phyloP scores from a whole-genome alignment of 2,797 vertebrate genomes.

The Darevskia nairensis region DNA sequence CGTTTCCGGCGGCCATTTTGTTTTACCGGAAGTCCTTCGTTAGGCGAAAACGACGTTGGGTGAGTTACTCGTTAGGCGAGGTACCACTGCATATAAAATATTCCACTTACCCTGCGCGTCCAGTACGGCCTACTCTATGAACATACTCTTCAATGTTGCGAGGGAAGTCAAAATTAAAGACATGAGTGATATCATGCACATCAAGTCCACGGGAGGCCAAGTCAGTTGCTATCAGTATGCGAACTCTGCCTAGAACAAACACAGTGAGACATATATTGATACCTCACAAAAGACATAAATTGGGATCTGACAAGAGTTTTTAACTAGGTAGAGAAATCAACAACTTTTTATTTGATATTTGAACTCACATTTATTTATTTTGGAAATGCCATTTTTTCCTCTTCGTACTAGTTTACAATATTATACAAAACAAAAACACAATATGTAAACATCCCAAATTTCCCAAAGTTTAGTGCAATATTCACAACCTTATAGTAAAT shows the following conservation, averaged over 20 bases:
- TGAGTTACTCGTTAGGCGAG: too few relatives aligned
- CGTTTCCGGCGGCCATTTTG: too few relatives aligned
- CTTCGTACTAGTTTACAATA: not conserved
- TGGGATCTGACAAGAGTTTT: not conserved
- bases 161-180: constrained; percentile 96
- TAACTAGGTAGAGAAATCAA: not conserved
- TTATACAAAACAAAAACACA: not conserved
- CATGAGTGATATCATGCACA: constrained; percentile 92
- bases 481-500: not conserved
- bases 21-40: too few relatives aligned
- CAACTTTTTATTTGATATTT: not conserved
- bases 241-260: constrained; percentile 84
- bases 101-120: constrained; percentile 90
- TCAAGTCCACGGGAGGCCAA: constrained; percentile 95
- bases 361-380: not conserved
- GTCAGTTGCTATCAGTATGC: constrained; percentile 94
- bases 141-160: constrained; percentile 97
- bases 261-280: not conserved
- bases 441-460: not conserved
- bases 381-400: not conserved
- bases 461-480: not conserved
- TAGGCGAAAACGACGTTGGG: too few relatives aligned
- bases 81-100: too few relatives aligned
- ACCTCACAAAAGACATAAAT: constrained; percentile 5
- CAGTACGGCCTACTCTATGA: constrained; percentile 94